These are phyloP conservation scores for Leistus spinibarbis DNA, from an alignment of 2,888 invertebrate species.

Conservation along the genomic window DNA sequence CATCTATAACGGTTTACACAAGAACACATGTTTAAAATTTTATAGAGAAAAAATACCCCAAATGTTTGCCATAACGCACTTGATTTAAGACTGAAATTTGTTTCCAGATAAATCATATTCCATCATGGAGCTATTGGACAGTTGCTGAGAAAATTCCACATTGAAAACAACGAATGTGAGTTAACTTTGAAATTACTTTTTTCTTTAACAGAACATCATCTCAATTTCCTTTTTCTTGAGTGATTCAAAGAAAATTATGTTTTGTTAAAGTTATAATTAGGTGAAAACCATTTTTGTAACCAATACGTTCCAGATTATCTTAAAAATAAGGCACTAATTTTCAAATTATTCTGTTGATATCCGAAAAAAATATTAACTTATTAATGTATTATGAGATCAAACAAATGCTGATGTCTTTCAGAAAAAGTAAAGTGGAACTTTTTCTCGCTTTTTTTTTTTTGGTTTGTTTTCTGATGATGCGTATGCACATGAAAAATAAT, in stretches of 20 bases:
- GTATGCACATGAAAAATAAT: background rate
- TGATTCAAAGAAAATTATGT: no score
- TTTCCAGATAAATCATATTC: background rate
- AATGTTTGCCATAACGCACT: background rate
- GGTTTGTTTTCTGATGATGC: background rate
- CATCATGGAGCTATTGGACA: background rate
- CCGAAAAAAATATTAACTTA: no score
- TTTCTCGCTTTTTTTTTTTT: background rate
- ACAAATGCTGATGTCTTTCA: no score
- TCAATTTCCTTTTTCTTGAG: no score
- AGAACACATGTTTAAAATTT: background rate
- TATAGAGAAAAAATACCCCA: background rate
- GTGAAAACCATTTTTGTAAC: no score
- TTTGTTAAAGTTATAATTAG: no score
- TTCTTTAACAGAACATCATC: no score
- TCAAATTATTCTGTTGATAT: no score
- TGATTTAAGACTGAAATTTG: background rate
- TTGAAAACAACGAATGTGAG: background rate
- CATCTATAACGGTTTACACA: background rate
- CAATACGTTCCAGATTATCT: no score
- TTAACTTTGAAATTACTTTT: background rate
- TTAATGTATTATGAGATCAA: no score
- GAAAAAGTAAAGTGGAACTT: no score
- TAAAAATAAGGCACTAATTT: no score
- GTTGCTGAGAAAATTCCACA: background rate